phyloP scores from a whole-genome alignment of 37 sponge, comb jelly and placozoan species.

The Axinella damicornis region DNA sequence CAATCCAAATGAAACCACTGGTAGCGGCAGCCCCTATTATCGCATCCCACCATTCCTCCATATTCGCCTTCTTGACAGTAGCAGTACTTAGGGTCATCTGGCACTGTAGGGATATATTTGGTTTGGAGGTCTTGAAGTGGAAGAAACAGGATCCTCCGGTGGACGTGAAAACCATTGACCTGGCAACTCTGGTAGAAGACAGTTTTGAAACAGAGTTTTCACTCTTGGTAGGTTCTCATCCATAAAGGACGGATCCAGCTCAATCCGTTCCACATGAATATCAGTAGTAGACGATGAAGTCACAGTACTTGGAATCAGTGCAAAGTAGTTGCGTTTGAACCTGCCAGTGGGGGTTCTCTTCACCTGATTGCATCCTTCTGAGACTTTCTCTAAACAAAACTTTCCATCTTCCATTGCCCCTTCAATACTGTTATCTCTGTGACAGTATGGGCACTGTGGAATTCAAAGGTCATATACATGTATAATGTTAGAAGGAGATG shows the following conservation, averaged over 20 bases:
- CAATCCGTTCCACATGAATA: conserved; percentile 39
- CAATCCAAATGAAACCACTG: conserved; percentile 69
- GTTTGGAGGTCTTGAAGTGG: background rate
- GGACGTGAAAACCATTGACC: conserved; percentile 52
- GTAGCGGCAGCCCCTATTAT: conserved; percentile 38
- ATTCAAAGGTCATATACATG: background rate
- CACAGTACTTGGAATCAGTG: conserved; percentile 37
- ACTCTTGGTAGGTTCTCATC: background rate
- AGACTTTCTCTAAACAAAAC: conserved; percentile 32
- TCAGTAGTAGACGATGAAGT: conserved; percentile 52
- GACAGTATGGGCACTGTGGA: conserved; percentile 48
- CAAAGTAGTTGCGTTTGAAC: conserved; percentile 57
- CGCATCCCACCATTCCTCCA: conserved; percentile 68
- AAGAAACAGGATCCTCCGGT: background rate
- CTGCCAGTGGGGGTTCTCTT: conserved; percentile 4
- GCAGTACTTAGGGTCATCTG: conserved; percentile 34
- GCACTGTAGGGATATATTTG: background rate
- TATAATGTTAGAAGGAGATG: background rate
- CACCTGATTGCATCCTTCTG: conserved; percentile 3
- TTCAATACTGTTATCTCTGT: conserved; percentile 31
- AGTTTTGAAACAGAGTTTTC: conserved; percentile 13
- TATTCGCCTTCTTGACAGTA: conserved; percentile 46
- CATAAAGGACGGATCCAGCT: conserved; percentile 29
- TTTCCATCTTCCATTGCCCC: conserved; percentile 9
- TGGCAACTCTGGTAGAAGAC: conserved; percentile 55